phyloP scores from a whole-genome alignment of 2,797 vertebrate species.

The Poeciliopsis gracilis region DNA sequence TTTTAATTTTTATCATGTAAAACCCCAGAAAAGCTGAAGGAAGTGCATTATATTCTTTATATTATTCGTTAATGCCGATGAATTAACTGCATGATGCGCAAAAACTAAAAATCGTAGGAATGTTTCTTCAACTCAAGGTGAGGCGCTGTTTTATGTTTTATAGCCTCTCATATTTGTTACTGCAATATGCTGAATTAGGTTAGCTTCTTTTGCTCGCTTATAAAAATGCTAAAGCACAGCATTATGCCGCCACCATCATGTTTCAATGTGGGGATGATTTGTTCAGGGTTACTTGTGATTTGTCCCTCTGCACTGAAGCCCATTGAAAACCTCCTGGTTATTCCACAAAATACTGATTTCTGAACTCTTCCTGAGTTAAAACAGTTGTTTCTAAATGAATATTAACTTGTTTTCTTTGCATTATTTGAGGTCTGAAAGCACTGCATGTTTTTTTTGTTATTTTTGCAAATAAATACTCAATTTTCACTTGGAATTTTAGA shows the following conservation, averaged over 20 bases:
- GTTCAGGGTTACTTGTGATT: background rate
- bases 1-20: background rate
- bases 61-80: background rate
- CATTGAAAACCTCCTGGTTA: no score
- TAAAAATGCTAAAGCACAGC: background rate
- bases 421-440: no score
- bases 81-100: no score
- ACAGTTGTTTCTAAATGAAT: no score
- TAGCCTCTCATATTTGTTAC: background rate
- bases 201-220: background rate
- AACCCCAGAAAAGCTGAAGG: background rate
- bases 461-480: no score
- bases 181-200: background rate
- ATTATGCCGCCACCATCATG: background rate
- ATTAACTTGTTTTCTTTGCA: no score
- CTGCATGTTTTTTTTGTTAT: no score
- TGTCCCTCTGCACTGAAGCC: no score
- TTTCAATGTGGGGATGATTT: background rate
- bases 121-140: background rate
- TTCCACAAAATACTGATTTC: no score
- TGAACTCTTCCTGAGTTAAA: no score
- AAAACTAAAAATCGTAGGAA: no score
- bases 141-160: background rate
- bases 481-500: no score
- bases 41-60: background rate